phyloP scores from a whole-genome alignment of 2,888 invertebrate species.

The Plusia festucae region DNA sequence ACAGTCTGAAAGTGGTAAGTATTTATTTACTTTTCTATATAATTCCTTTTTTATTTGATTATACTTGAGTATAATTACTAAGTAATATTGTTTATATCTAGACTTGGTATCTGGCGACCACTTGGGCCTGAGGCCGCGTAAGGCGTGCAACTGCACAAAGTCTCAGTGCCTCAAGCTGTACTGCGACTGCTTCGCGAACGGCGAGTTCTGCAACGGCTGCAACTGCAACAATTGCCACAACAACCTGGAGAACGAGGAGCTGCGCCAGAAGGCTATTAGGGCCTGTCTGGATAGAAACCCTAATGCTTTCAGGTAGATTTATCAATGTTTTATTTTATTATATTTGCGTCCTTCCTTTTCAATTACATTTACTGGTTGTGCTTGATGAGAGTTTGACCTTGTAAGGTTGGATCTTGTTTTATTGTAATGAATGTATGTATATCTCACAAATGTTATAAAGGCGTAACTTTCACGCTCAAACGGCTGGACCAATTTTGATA shows the following conservation, averaged over 20 bases:
- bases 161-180: conserved; percentile 99
- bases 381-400: no score
- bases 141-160: conserved; percentile 99
- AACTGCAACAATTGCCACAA: conserved; percentile 99
- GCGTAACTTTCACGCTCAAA: no score
- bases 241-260: conserved; percentile 98
- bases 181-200: conserved; percentile 99
- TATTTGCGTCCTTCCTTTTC: no score
- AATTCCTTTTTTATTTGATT: no score
- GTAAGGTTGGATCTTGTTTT: no score
- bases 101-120: conserved; percentile 74
- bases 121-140: conserved; percentile 91
- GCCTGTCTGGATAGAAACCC: conserved; percentile 99
- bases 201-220: conserved; percentile 99
- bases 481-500: no score
- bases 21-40: no score
- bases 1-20: conserved; percentile 71
- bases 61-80: no score
- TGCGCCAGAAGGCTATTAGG: conserved; percentile 97
- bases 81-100: conserved; percentile 33
- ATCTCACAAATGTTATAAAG: no score
- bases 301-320: conserved; percentile 96
- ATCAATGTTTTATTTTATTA: neutral
- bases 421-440: no score
- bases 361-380: no score